These are phyloP conservation scores for Euschistus heros DNA, from an alignment of 1,140 invertebrate genomes.

Conservation along the genomic window DNA sequence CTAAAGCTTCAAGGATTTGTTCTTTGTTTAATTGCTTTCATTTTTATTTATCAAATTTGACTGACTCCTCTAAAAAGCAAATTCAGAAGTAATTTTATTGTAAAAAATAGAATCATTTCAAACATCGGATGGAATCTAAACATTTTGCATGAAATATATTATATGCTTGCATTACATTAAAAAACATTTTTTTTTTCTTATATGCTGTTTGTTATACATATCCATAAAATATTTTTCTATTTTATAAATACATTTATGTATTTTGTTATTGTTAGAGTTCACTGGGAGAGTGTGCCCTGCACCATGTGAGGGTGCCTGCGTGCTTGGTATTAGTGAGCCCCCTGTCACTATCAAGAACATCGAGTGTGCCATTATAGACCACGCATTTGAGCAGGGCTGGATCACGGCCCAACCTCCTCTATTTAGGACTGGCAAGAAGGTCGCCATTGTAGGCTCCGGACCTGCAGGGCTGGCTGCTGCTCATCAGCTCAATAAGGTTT, in stretches of 20 bases:
- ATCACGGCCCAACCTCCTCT: constrained; percentile 69
- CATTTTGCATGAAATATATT: no score
- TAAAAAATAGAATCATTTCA: no score
- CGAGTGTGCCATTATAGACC: constrained; percentile 96
- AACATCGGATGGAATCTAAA: no score
- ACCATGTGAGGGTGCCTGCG: constrained; percentile 97
- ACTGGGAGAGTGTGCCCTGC: constrained; percentile 97
- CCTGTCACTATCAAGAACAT: constrained; percentile 99
- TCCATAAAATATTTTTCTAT: no score
- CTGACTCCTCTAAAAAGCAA: no score
- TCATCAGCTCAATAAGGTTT: constrained; percentile 91
- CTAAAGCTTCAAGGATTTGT: no score
- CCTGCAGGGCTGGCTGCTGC: constrained; percentile 91
- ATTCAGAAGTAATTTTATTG: no score
- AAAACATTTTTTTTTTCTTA: no score
- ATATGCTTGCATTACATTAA: no score
- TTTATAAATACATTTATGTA: constrained; percentile 7
- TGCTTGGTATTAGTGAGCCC: constrained; percentile 89
- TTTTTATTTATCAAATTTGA: no score
- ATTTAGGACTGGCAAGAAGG: constrained; percentile 66
- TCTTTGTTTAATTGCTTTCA: no score
- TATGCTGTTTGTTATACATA: no score
- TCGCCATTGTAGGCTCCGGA: constrained; percentile 92
- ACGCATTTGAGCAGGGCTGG: constrained; percentile 96
- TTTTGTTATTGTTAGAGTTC: constrained; percentile 59